Percentiles rank a stretch among this genome's conserved stretches.
phyloP scores from a whole-genome alignment of 2,113 vertebrate species.

The Blennius ocellaris region DNA sequence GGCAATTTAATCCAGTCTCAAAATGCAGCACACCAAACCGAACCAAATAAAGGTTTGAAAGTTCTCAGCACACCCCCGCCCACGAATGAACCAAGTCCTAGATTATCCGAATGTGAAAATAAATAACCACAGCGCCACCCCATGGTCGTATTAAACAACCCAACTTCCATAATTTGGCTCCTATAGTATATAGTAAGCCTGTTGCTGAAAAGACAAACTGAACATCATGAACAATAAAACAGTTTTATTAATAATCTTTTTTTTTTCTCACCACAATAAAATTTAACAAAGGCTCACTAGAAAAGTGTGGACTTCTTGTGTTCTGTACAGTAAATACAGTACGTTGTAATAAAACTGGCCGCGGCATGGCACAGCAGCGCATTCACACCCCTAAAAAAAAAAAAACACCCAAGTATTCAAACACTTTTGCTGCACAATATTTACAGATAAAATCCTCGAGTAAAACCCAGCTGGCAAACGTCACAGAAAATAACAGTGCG shows the following conservation, averaged over 20 bases:
- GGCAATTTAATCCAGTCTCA: too few relatives aligned
- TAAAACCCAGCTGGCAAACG: constrained; percentile 86
- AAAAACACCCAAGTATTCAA: constrained; percentile 37
- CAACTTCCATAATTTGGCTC: too few relatives aligned
- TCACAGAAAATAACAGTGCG: constrained; percentile 91
- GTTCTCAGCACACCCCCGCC: too few relatives aligned
- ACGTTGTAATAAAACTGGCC: constrained; percentile 89
- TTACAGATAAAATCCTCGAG: constrained; percentile 89
- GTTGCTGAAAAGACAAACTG: too few relatives aligned
- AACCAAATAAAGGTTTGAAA: too few relatives aligned
- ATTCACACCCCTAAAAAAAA: constrained; percentile 38
- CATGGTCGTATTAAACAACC: too few relatives aligned
- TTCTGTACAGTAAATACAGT: constrained; percentile 98
- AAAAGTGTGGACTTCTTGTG: constrained; percentile 89
- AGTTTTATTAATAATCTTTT: constrained; percentile 82
- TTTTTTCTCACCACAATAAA: constrained; percentile 94
- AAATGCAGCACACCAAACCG: too few relatives aligned
- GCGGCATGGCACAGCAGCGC: constrained; percentile 76
- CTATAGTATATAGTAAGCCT: too few relatives aligned
- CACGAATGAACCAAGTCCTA: too few relatives aligned
- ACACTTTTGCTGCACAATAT: constrained; percentile 69
- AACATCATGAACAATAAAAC: constrained; percentile 75
- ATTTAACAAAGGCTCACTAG: constrained; percentile 98
- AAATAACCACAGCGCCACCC: too few relatives aligned
- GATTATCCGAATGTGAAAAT: too few relatives aligned